Conservation (phyloP, 2,797 vertebrate genomes). For the Botia almorhae region DNA sequence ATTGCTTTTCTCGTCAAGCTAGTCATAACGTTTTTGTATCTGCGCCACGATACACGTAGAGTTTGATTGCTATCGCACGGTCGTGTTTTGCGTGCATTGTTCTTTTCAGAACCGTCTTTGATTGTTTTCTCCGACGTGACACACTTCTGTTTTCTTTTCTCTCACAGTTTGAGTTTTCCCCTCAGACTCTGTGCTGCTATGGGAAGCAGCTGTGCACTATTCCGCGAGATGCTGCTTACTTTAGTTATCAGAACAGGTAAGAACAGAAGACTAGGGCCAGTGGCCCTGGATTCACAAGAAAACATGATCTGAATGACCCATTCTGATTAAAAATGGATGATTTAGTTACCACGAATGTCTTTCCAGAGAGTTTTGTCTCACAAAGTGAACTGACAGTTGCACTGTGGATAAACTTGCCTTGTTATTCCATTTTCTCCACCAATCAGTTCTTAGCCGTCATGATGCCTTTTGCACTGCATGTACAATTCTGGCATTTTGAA, state of each 20-base stretch:
- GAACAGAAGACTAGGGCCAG: not conserved
- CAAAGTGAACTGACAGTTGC: constrained; percentile 22
- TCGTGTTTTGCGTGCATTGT: not conserved
- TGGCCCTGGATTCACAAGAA: not conserved
- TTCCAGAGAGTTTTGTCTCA: not conserved
- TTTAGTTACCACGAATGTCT: not conserved
- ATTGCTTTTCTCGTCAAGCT: no score
- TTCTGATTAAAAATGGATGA: not conserved
- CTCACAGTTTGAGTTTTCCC: constrained; percentile 85
- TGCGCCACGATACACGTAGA: not conserved
- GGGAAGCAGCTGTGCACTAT: constrained; percentile 99
- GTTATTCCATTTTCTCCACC: constrained; percentile 26
- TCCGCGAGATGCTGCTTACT: constrained; percentile 95
- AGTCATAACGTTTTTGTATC: no score
- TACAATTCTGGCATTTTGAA: constrained; percentile 71
- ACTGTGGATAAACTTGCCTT: not conserved
- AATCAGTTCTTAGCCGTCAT: constrained; percentile 48
- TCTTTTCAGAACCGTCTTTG: not conserved
- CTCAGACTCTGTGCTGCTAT: constrained; percentile 98
- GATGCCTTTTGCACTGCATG: constrained; percentile 48
- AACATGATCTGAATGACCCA: not conserved
- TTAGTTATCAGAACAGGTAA: constrained; percentile 99
- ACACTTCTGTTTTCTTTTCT: not conserved
- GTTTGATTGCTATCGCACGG: not conserved
- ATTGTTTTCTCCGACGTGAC: not conserved